Percentiles rank a stretch among this genome's conserved stretches.
Evolutionary conservation across 2,888 invertebrate genomes (phyloP).

Genomic region (Tubiluchus corallicola): DNA sequence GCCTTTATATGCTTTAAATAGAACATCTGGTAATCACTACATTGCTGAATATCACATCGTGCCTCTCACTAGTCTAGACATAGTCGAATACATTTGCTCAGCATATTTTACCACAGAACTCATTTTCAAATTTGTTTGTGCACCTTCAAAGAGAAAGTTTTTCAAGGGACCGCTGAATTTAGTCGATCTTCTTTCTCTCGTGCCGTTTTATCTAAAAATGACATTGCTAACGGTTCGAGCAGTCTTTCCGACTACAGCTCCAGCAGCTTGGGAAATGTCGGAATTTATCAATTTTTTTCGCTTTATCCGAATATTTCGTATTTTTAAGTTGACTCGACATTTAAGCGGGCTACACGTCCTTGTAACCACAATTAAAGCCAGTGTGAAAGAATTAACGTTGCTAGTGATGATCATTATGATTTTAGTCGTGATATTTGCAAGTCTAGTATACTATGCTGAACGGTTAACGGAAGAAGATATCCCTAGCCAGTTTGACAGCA

Average conservation of each 20-base stretch:
- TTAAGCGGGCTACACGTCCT: conserved; percentile 25
- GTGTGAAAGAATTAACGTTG: conserved; percentile 23
- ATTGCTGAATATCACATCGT: too few relatives aligned
- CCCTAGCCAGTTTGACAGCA: too few relatives aligned
- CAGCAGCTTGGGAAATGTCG: conserved; percentile 12
- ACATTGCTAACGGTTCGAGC: conserved; percentile 15
- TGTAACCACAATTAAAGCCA: conserved; percentile 23
- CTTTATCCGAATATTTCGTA: conserved; percentile 24
- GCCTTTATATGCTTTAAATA: too few relatives aligned
- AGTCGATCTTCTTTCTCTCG: conserved; percentile 22
- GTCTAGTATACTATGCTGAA: conserved; percentile 25
- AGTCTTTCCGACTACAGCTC: conserved; percentile 29
- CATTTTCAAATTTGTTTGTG: too few relatives aligned
- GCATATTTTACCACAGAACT: conserved; percentile 23
- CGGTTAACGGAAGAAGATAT: conserved; percentile 22
- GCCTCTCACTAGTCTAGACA: conserved; percentile 17
- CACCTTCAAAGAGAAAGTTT: conserved; percentile 16
- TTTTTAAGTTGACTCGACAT: conserved; percentile 24
- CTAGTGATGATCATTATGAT: conserved; percentile 23
- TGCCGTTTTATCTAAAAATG: conserved; percentile 21
- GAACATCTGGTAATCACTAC: too few relatives aligned
- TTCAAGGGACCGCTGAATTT: conserved; percentile 19
- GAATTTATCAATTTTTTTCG: conserved; percentile 21
- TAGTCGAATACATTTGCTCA: conserved; percentile 21
- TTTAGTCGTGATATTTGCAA: conserved; percentile 24